A percentile compares a stretch with the other conserved stretches of the same genome.
These are phyloP conservation scores for Stenodema calcarata DNA, from an alignment of 2,888 invertebrate species.

Conservation along the genomic window DNA sequence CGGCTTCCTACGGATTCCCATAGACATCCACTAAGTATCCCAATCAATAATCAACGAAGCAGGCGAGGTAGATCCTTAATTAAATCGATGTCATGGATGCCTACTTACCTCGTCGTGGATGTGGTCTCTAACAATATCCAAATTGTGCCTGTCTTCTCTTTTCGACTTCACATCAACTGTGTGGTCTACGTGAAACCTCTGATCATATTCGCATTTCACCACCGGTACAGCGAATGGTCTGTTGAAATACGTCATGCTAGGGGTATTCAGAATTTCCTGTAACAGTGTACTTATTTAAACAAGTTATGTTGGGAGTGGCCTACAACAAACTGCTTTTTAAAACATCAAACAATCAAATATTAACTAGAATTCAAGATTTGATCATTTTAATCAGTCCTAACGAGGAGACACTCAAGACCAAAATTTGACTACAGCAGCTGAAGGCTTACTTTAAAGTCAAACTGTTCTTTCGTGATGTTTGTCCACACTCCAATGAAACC, in stretches of 20 bases:
- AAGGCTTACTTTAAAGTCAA: slow-evolving; percentile 9
- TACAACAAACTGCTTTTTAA: no score
- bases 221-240: slow-evolving; percentile 20
- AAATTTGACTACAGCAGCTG: not conserved
- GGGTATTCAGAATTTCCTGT: slow-evolving; percentile 37
- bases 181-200: slow-evolving; percentile 38
- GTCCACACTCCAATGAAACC: slow-evolving; percentile 15
- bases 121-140: slow-evolving; percentile 48
- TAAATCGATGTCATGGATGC: no score
- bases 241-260: slow-evolving; percentile 45
- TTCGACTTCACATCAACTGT: slow-evolving; percentile 52
- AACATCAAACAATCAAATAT: no score
- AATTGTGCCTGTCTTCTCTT: slow-evolving; percentile 52
- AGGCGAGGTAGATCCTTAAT: no score
- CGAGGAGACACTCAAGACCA: not conserved
- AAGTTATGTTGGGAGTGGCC: no score
- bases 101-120: slow-evolving; percentile 54
- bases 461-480: slow-evolving; percentile 21
- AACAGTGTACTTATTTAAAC: not conserved
- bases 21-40: no score
- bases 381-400: no score
- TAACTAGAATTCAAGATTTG: no score
- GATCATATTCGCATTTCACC: slow-evolving; percentile 40
- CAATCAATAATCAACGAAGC: no score
- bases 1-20: slow-evolving; percentile 46